Evolutionary conservation across 2,888 invertebrate species (phyloP).

Genomic region (Diaprepes abbreviatus): DNA sequence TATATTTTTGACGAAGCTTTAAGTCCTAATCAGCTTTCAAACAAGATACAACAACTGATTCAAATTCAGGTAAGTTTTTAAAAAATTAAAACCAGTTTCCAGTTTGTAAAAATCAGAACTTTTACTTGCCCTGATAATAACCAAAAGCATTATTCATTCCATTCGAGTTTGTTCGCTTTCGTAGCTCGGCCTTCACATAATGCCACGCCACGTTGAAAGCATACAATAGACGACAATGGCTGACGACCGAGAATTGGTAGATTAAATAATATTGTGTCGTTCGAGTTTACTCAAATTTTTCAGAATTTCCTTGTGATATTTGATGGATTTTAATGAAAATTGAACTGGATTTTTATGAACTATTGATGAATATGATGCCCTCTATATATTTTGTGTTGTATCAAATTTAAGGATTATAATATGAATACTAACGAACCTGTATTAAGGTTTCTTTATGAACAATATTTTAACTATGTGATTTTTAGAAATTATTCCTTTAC

Average conservation of each 20-base stretch:
- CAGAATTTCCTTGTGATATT: background rate
- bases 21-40: conserved; percentile 68
- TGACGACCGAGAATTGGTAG: background rate
- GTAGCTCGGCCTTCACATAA: no score
- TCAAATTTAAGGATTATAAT: no score
- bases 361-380: background rate
- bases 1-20: conserved; percentile 61
- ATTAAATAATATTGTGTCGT: background rate
- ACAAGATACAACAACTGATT: conserved; percentile 77
- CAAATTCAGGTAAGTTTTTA: conserved; percentile 75
- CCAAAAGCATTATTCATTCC: no score
- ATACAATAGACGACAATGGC: background rate
- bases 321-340: background rate
- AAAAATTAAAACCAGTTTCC: no score
- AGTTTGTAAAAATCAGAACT: no score
- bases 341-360: background rate
- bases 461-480: no score
- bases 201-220: background rate
- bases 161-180: no score
- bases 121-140: no score
- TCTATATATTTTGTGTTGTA: no score
- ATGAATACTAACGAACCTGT: no score
- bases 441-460: no score
- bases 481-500: no score
- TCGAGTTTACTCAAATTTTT: background rate